Conservation (phyloP, 2,888 invertebrate species). For the Tenthredo livida region DNA sequence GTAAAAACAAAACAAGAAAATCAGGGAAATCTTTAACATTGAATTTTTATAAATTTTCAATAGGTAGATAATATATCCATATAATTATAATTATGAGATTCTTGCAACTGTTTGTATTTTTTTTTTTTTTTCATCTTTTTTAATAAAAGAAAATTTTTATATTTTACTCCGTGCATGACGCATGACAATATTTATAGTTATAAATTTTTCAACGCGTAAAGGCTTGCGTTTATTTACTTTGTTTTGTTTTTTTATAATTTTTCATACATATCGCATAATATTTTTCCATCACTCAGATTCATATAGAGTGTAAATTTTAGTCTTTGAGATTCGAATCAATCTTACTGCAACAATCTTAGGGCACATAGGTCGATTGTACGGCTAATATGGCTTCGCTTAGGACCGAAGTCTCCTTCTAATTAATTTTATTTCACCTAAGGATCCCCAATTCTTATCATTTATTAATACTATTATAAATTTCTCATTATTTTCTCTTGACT, state of each 20-base stretch:
- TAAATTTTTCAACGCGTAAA: conserved; percentile 18
- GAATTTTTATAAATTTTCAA: neutral
- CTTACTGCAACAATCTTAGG: conserved; percentile 54
- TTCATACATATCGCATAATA: neutral
- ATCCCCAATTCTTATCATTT: conserved; percentile 2
- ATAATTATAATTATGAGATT: conserved; percentile 6
- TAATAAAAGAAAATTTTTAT: neutral
- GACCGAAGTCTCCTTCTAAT: conserved; percentile 59
- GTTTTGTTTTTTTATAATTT: neutral
- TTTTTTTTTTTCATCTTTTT: neutral
- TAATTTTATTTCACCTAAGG: neutral
- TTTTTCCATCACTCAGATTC: conserved; percentile 1
- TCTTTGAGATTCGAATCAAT: conserved; percentile 7
- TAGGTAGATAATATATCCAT: neutral
- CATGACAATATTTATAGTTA: conserved; percentile 23
- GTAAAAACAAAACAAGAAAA: neutral
- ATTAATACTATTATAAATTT: neutral
- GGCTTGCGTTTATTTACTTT: neutral
- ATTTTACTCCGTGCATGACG: conserved; percentile 4
- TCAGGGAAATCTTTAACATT: neutral
- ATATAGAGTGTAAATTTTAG: neutral
- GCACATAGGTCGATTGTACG: conserved; percentile 70
- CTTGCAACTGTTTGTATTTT: too few relatives aligned
- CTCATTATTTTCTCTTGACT: neutral
- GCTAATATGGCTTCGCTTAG: conserved; percentile 58